Evolutionary conservation across 1,140 invertebrate genomes (phyloP), one percentile per base, ranked within the genome.

Genomic region (Scaptomyza montana): DNA sequence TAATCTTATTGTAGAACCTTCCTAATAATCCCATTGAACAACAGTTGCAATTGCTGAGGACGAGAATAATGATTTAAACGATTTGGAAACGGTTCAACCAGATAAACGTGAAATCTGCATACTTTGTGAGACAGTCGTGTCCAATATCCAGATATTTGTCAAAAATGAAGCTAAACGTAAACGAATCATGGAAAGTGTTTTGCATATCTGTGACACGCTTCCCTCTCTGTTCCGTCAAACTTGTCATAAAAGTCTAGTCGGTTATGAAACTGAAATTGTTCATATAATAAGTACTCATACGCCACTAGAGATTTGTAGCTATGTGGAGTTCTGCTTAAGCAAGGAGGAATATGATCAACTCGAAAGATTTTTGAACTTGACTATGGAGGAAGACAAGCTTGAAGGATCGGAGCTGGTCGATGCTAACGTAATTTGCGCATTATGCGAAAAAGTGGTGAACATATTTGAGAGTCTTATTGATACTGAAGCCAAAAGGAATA

Each of bases 401-500:
- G n/a, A n/a, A n/a, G n/a, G n/a, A 0, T 45, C 5, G n/a, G 7
- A 36, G 8, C 1, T 36, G 33, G 8, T 9, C 33, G 8, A 36
- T 10, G 6, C 9, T 12, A 5, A 16, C 21, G 0, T 51, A 41
- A 41, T 64, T n/a, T 65, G 51, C 21, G 43, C 39, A 9, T 12
- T 55, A 1, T 1, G 21, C 21, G 21, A 25, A 25, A 16, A 1
- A 1, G 16, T 65, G 2, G 2, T 65, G 9, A 10, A 8, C 5
- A 25, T 5, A 33, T 2, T 65, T 21, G 21, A 55, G 16, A 0
- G 6, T 1, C 3, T 46, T 3, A 1, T 65, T 16, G 21, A 46
- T 12, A 56, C 62, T 5, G 25, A 55, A 13, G 30, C 9, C 1
- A 55, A 65, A 33, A 41, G 62, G 2, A 12, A 36, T 12, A 8